These are phyloP conservation scores for Diloba caeruleocephala DNA, from an alignment of 2,888 invertebrate species.

Conservation along the genomic window DNA sequence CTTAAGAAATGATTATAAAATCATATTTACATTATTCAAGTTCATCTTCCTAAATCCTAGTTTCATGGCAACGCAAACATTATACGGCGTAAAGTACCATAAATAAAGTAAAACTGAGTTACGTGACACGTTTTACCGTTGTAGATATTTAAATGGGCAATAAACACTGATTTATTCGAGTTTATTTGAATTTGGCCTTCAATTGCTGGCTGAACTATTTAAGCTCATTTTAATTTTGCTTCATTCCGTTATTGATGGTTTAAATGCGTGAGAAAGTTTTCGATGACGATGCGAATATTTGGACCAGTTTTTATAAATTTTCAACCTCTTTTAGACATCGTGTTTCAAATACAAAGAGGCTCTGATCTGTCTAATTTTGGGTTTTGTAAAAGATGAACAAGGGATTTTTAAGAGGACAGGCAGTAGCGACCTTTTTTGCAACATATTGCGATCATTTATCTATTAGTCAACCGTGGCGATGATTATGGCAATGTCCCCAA, in stretches of 20 bases:
- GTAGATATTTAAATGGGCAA: slow-evolving; percentile 77
- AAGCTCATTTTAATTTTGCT: slow-evolving; percentile 61
- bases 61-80: slow-evolving; percentile 47
- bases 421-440: too few relatives aligned
- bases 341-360: too few relatives aligned
- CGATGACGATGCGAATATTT: slow-evolving; percentile 5
- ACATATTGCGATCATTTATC: too few relatives aligned
- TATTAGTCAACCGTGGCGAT: too few relatives aligned
- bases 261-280: slow-evolving; percentile 57
- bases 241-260: slow-evolving; percentile 64
- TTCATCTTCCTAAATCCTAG: slow-evolving; percentile 28
- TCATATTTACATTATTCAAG: background rate
- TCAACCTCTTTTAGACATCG: too few relatives aligned
- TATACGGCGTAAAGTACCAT: slow-evolving; percentile 55
- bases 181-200: slow-evolving; percentile 65
- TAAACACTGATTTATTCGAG: slow-evolving; percentile 75
- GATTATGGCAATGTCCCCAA: too few relatives aligned
- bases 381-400: too few relatives aligned
- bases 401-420: too few relatives aligned
- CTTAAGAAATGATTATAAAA: background rate
- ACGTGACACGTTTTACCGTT: slow-evolving; percentile 69
- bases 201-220: slow-evolving; percentile 62
- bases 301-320: too few relatives aligned
- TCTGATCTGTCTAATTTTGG: too few relatives aligned
- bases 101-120: slow-evolving; percentile 65